Percentiles rank a stretch among this genome's conserved stretches.
Evolutionary conservation across 1,140 invertebrate species (phyloP).

Genomic region (Drosophila bocqueti): DNA sequence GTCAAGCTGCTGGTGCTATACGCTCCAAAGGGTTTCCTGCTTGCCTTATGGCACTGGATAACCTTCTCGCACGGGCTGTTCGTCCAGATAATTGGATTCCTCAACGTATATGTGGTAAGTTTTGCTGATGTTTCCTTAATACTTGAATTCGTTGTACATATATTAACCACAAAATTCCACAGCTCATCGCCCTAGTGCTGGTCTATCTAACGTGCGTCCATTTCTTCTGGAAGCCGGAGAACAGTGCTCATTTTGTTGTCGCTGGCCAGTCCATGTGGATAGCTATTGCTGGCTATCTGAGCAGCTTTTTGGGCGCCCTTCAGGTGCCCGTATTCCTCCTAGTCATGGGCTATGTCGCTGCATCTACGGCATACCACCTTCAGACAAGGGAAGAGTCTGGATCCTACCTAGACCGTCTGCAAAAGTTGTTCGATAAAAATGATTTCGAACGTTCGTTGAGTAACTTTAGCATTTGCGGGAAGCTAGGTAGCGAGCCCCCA

Average conservation of each 20-base stretch:
- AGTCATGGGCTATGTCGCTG: constrained; percentile 82
- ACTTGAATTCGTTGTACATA: not conserved
- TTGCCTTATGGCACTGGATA: constrained; percentile 85
- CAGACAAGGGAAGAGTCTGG: constrained; percentile 54
- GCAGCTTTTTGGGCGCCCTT: constrained; percentile 86
- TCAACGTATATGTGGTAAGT: constrained; percentile 86
- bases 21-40: constrained; percentile 86
- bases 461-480: constrained; percentile 62
- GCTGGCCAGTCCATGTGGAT: constrained; percentile 87
- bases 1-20: constrained; percentile 85
- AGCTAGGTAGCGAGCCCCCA: constrained; percentile 36
- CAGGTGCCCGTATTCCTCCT: constrained; percentile 86
- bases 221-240: constrained; percentile 87
- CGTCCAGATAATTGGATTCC: constrained; percentile 85
- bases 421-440: constrained; percentile 67
- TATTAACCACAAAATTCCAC: not conserved
- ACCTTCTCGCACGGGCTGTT: constrained; percentile 82
- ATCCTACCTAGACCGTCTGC: constrained; percentile 63
- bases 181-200: constrained; percentile 85
- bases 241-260: constrained; percentile 86
- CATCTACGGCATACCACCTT: constrained; percentile 87
- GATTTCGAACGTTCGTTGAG: constrained; percentile 71
- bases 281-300: constrained; percentile 86
- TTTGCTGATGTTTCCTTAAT: not conserved
- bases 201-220: constrained; percentile 86